phyloP scores from a whole-genome alignment of 2,888 invertebrate genomes.

The Perizoma affinitatum region DNA sequence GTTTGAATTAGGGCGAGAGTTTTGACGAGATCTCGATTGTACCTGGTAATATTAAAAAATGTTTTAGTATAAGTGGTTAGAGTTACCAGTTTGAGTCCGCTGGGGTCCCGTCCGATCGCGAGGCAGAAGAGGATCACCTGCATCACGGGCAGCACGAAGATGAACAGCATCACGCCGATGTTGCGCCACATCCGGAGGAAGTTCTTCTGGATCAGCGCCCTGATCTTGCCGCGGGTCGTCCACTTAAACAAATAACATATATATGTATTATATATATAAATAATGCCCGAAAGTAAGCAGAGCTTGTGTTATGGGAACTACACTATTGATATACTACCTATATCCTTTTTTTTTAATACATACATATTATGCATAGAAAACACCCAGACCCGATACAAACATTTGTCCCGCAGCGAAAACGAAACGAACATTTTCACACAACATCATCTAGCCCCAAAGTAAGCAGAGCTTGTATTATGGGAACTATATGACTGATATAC shows the following conservation, averaged over 20 bases:
- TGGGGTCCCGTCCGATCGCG: conserved; percentile 95
- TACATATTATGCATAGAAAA: no score
- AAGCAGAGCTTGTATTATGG: no score
- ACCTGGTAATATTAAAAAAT: background rate
- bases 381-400: no score
- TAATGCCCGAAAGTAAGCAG: no score
- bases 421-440: background rate
- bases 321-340: background rate
- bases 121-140: conserved; percentile 97
- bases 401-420: no score
- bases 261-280: no score
- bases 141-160: conserved; percentile 96
- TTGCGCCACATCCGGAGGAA: conserved; percentile 96
- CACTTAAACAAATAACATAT: conserved; percentile 64
- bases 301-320: no score
- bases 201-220: conserved; percentile 93
- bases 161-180: conserved; percentile 96
- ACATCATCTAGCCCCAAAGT: background rate
- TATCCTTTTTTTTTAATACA: no score
- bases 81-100: conserved; percentile 89
- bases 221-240: conserved; percentile 93
- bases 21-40: background rate
- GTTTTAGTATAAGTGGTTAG: conserved; percentile 71
- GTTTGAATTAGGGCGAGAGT: background rate
- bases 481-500: background rate